phyloP scores from a whole-genome alignment of 2,113 vertebrate species.

The Illadopsis cleaveri region DNA sequence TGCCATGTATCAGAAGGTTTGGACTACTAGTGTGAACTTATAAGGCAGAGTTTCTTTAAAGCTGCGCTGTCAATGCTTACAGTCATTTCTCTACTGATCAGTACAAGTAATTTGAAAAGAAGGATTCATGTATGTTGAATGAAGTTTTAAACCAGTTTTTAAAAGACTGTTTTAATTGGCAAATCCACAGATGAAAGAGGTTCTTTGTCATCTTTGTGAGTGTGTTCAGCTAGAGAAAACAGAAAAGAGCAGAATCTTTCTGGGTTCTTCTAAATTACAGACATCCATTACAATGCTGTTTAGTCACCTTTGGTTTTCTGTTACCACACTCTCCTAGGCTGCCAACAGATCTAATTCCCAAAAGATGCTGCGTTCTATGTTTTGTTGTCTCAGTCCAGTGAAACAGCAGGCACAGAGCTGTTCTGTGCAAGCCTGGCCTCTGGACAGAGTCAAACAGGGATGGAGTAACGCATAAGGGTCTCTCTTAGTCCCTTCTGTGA shows the following conservation, averaged over 20 bases:
- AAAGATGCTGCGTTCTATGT: accelerated
- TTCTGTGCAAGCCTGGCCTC: background rate
- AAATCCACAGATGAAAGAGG: background rate
- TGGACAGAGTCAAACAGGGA: background rate
- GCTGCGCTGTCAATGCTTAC: background rate
- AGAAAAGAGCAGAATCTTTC: background rate
- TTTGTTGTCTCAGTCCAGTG: background rate
- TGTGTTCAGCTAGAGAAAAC: background rate
- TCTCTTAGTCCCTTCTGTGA: background rate
- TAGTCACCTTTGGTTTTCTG: background rate
- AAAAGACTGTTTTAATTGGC: background rate
- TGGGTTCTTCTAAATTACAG: background rate
- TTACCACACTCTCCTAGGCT: background rate
- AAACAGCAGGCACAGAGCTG: background rate
- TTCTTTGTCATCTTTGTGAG: background rate
- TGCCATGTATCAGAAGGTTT: background rate
- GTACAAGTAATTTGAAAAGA: background rate
- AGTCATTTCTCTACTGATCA: background rate
- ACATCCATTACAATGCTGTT: background rate
- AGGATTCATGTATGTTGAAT: background rate
- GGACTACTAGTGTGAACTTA: background rate
- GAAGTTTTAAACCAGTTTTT: background rate
- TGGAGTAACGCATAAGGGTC: background rate
- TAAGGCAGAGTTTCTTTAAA: background rate
- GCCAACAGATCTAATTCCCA: background rate